Evolutionary conservation across 2,888 invertebrate species (phyloP), one percentile per base, ranked within the genome.

Genomic region (Drosophila macrothrix): DNA sequence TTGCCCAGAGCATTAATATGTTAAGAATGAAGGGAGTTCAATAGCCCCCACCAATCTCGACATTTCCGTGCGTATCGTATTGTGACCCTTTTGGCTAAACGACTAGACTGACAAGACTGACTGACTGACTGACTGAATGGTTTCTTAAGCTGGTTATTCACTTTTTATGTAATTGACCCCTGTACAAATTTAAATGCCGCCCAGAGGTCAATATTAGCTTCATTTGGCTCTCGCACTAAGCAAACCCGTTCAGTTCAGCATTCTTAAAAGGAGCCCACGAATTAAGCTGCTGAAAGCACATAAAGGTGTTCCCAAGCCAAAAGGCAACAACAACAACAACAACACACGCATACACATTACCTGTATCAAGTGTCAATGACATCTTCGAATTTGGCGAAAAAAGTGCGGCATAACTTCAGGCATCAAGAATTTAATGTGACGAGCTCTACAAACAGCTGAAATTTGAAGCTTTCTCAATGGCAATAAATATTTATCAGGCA

Each of bases 21-120:
- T n/a, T 29, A 28, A 52, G 29, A 43, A 35, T 41, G 52, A n/a
- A 28, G n/a, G 25, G 56, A 73, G 85, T 79, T 86, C 79, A 84
- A 83, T 77, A 86, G 75, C 76, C 84, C 66, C 14, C 37, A 28
- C 19, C 14, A 61, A 72, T 71, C 46, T 46, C 76, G 80, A 83
- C 72, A 83, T 85, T 82, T 81, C 16, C 9, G 56, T 73, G 41
- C 39, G 64, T 64, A 58, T 31, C 35, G 16, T 22, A 35, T 53
- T 22, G 22, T 29, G 25, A 56, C 35, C 59, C 53, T 52, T 46
- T 56, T n/a, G n/a, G 41, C 4, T 41, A 41, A 41, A 4, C 4
- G n/a, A 22, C 43, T 43, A 33, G 33, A 33, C 4, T 33, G 12
- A 33, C 33, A 0, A 12, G 41, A n/a, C 41, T 41, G 41, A 22